A percentile compares a stretch with the other conserved stretches of the same genome.
Evolutionary conservation across 2,888 invertebrate species (phyloP).

Genomic region (Chrysolina americana): DNA sequence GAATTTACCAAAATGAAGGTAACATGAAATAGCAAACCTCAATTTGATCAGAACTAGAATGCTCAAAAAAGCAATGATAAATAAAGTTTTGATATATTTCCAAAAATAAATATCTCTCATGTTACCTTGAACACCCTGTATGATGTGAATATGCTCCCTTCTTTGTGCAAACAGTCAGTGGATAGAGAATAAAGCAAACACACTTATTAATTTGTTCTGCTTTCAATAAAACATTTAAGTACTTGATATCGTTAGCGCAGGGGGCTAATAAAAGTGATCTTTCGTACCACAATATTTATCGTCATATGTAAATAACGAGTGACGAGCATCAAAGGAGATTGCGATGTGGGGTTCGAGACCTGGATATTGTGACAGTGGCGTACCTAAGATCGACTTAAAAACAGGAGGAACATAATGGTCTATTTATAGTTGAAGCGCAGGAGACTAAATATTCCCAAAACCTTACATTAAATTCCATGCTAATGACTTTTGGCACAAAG

Average conservation of each 20-base stretch:
- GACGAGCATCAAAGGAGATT: conserved; percentile 66
- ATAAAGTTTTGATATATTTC: too few relatives aligned
- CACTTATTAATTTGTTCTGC: conserved; percentile 60
- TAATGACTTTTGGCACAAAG: too few relatives aligned
- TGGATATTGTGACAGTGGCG: conserved; percentile 28
- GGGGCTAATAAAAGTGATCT: conserved; percentile 58
- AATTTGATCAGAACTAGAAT: too few relatives aligned
- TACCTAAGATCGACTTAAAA: neutral
- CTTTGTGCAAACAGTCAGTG: conserved; percentile 33
- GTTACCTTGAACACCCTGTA: neutral
- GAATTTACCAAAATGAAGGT: too few relatives aligned
- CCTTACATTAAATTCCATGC: too few relatives aligned
- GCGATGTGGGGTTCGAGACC: conserved; percentile 42
- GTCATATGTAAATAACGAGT: conserved; percentile 68
- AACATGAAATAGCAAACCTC: too few relatives aligned
- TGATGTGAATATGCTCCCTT: neutral
- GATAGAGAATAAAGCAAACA: conserved; percentile 53
- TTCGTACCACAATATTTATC: conserved; percentile 67
- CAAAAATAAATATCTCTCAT: too few relatives aligned
- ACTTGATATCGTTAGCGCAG: conserved; percentile 53
- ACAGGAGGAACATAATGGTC: neutral
- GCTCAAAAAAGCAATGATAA: too few relatives aligned
- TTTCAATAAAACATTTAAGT: conserved; percentile 61
- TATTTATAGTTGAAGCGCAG: too few relatives aligned
- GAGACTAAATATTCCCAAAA: too few relatives aligned